Evolutionary conservation across 2,888 invertebrate genomes (phyloP).

Genomic region (Encarsia formosa): DNA sequence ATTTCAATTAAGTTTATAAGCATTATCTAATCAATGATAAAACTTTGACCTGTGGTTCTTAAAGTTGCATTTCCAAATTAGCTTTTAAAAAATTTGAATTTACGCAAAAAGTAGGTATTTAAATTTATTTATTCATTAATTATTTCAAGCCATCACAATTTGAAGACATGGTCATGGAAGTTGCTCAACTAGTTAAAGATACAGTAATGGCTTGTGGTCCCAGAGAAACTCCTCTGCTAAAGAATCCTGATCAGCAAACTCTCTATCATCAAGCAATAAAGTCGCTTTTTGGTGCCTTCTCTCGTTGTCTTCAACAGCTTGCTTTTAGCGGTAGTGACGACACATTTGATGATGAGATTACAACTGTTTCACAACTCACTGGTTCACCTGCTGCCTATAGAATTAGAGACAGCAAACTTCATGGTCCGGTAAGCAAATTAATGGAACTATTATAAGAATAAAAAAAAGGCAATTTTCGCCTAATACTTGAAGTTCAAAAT

Average conservation of each 20-base stretch:
- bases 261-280: slow-evolving; percentile 45
- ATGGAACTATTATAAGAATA: background rate
- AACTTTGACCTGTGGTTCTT: no score
- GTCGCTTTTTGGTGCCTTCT: slow-evolving; percentile 43
- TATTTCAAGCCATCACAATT: slow-evolving; percentile 68
- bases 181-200: slow-evolving; percentile 66
- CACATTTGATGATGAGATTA: slow-evolving; percentile 55
- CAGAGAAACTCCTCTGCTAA: slow-evolving; percentile 60
- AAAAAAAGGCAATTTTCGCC: no score
- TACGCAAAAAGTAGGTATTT: no score
- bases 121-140: slow-evolving; percentile 20
- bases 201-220: slow-evolving; percentile 69
- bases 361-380: slow-evolving; percentile 61
- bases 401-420: slow-evolving; percentile 41
- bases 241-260: slow-evolving; percentile 51
- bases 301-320: slow-evolving; percentile 66
- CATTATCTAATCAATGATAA: no score
- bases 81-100: no score
- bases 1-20: no score
- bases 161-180: slow-evolving; percentile 69
- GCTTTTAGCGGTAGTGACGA: slow-evolving; percentile 68
- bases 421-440: slow-evolving; percentile 43
- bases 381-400: slow-evolving; percentile 57
- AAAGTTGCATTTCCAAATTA: no score
- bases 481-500: no score